These are phyloP conservation scores for Hippopotamyrus pictus DNA, from an alignment of 2,797 vertebrate species.

Conservation along the genomic window DNA sequence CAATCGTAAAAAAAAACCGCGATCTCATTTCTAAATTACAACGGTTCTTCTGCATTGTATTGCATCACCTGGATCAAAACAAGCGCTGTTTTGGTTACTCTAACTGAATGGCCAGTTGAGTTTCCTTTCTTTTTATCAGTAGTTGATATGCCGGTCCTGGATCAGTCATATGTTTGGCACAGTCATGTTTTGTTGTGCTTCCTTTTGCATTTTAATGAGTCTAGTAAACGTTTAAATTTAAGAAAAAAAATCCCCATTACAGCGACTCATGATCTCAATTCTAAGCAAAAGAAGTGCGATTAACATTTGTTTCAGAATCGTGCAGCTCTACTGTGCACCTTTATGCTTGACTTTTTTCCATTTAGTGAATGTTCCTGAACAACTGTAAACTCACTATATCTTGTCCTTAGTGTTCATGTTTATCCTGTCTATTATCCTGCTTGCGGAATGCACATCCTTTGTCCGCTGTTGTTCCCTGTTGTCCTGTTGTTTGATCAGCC, in stretches of 20 bases:
- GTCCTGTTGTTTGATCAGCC: not conserved
- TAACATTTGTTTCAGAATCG: too few relatives aligned
- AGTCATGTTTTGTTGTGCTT: too few relatives aligned
- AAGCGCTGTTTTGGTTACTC: too few relatives aligned
- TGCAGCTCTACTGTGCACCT: not conserved
- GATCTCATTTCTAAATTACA: not conserved
- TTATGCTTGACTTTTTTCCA: not conserved
- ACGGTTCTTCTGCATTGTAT: not conserved
- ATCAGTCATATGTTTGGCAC: too few relatives aligned
- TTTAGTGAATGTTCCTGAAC: not conserved
- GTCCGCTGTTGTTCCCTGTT: not conserved
- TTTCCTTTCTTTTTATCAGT: too few relatives aligned
- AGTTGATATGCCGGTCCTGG: too few relatives aligned
- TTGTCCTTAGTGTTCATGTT: not conserved
- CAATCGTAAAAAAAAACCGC: not conserved
- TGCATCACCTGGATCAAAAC: not conserved
- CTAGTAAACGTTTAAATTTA: too few relatives aligned
- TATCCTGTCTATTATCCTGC: not conserved
- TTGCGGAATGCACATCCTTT: not conserved
- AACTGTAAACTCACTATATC: not conserved
- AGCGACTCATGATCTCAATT: too few relatives aligned
- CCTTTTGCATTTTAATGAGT: too few relatives aligned
- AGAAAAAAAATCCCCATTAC: too few relatives aligned
- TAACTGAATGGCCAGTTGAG: too few relatives aligned
- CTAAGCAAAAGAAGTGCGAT: too few relatives aligned